Percentiles rank a stretch among this genome's conserved stretches.
Conservation (phyloP, 2,113 vertebrate genomes). For the Nothoprocta pentlandii region DNA sequence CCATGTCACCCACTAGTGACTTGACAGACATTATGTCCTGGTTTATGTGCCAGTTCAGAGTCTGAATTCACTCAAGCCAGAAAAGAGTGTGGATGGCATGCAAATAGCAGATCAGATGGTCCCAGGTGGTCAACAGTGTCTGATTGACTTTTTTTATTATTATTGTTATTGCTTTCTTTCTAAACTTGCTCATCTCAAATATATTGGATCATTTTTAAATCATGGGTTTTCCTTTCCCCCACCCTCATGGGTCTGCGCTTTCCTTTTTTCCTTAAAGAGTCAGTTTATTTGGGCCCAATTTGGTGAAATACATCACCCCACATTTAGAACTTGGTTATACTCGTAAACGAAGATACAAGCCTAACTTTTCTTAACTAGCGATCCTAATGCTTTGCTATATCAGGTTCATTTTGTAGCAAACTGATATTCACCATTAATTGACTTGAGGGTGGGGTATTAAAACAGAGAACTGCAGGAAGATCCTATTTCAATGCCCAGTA, state of each 20-base stretch:
- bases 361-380: not conserved
- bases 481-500: slow-evolving; percentile 1
- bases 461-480: not conserved
- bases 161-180: not conserved
- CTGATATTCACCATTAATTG: not conserved
- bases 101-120: no score
- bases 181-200: not conserved
- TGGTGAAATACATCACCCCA: not conserved
- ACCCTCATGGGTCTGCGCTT: not conserved
- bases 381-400: not conserved
- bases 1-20: not conserved
- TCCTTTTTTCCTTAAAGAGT: not conserved
- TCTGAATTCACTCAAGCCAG: not conserved
- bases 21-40: no score
- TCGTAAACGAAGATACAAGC: not conserved
- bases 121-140: not conserved
- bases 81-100: not conserved
- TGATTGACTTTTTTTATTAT: not conserved
- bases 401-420: not conserved
- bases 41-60: not conserved
- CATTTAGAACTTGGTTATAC: not conserved
- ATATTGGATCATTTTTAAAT: not conserved
- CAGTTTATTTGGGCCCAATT: not conserved
- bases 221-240: not conserved
- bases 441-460: not conserved